Conservation (phyloP, 2,797 vertebrate genomes). For the Cossypha polioptera region DNA sequence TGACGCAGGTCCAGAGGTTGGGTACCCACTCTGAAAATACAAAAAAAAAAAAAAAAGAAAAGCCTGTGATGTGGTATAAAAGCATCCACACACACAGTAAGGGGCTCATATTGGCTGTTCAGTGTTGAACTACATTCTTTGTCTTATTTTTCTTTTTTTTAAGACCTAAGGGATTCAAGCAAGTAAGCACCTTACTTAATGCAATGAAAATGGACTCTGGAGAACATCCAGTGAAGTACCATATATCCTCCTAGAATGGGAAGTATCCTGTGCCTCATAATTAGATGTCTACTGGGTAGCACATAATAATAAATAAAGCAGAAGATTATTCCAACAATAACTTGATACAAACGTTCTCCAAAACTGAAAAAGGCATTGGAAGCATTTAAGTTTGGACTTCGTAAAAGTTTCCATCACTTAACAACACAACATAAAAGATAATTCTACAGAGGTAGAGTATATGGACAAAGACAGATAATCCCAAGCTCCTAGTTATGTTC, state of each 20-base stretch:
- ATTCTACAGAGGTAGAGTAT: background rate
- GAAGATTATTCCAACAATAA: constrained; percentile 32
- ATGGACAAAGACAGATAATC: background rate
- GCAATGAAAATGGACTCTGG: constrained; percentile 24
- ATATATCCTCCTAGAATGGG: background rate
- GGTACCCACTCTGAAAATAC: constrained; percentile 74
- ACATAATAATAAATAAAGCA: constrained; percentile 41
- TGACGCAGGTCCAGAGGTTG: constrained; percentile 55
- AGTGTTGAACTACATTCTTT: background rate
- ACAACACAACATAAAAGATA: background rate
- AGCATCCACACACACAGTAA: background rate
- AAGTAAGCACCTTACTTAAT: constrained; percentile 8
- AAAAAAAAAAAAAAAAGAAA: constrained; percentile 38
- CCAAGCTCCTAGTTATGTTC: background rate
- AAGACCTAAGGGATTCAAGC: background rate
- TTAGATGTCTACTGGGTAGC: background rate
- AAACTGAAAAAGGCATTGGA: background rate
- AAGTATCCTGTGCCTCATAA: background rate
- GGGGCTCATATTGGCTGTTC: background rate
- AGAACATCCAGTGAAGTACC: background rate
- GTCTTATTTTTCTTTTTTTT: background rate
- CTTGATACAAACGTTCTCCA: background rate
- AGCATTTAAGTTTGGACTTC: background rate
- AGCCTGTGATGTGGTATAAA: background rate
- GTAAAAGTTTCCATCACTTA: constrained; percentile 1